A percentile compares a stretch with the other conserved stretches of the same genome.
Conservation (phyloP, 1,140 invertebrate genomes). For the Hycleus phaleratus region DNA sequence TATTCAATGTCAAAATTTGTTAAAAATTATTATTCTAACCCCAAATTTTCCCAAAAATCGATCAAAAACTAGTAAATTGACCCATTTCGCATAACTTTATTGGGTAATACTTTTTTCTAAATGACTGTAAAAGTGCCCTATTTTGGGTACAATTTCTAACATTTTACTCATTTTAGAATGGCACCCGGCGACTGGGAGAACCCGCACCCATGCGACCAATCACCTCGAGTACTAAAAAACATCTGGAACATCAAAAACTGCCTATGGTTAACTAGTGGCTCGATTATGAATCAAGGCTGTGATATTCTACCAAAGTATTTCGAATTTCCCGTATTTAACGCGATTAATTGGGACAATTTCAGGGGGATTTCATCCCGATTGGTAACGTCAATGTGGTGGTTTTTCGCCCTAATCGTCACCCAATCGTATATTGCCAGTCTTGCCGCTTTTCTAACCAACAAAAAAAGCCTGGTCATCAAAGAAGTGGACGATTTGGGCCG, state of each 20-base stretch:
- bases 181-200: slow-evolving; percentile 80
- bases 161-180: slow-evolving; percentile 47
- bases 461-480: slow-evolving; percentile 72
- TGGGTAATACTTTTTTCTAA: too few relatives aligned
- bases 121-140: too few relatives aligned
- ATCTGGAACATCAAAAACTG: slow-evolving; percentile 65
- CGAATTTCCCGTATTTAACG: too few relatives aligned
- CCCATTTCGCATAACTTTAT: too few relatives aligned
- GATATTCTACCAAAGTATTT: slow-evolving; percentile 66
- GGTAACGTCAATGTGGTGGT: slow-evolving; percentile 86
- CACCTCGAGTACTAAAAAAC: slow-evolving; percentile 69
- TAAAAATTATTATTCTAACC: too few relatives aligned
- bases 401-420: slow-evolving; percentile 89
- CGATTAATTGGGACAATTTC: slow-evolving; percentile 15
- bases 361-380: slow-evolving; percentile 66
- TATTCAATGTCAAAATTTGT: too few relatives aligned
- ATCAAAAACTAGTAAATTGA: too few relatives aligned
- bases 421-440: slow-evolving; percentile 94
- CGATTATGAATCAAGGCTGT: slow-evolving; percentile 70
- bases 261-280: slow-evolving; percentile 68
- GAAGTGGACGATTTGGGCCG: slow-evolving; percentile 80
- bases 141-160: too few relatives aligned
- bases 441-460: slow-evolving; percentile 86
- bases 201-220: slow-evolving; percentile 71
- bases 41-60: too few relatives aligned